A percentile compares a stretch with the other conserved stretches of the same genome.
phyloP scores from a whole-genome alignment of 2,797 vertebrate species.

The Epinephelus awoara region DNA sequence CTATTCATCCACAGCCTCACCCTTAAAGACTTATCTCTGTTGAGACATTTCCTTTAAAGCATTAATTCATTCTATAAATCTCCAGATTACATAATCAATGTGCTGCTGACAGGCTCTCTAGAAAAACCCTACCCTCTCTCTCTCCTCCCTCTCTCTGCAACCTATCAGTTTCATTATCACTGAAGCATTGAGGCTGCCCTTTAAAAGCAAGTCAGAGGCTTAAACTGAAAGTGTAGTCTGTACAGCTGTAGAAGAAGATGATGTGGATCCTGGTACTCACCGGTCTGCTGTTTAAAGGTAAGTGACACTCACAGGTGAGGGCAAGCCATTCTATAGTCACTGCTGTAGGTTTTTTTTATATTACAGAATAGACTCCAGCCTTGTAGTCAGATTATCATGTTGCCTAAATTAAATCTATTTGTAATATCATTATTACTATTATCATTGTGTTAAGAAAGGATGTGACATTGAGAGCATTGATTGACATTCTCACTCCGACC shows the following conservation, averaged over 20 bases:
- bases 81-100: not conserved
- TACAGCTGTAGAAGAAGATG: slow-evolving; percentile 20
- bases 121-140: not conserved
- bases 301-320: not conserved
- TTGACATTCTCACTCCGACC: too few relatives aligned
- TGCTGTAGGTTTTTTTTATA: not conserved
- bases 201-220: accelerated
- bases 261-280: not conserved
- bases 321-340: not conserved
- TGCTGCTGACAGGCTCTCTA: not conserved
- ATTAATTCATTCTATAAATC: not conserved
- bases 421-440: too few relatives aligned
- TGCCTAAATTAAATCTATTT: too few relatives aligned
- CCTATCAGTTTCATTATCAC: not conserved
- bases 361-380: not conserved
- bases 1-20: too few relatives aligned
- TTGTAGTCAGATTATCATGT: not conserved
- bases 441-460: too few relatives aligned
- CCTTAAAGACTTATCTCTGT: too few relatives aligned
- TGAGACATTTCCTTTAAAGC: too few relatives aligned
- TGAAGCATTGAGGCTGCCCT: too few relatives aligned
- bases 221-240: slow-evolving; percentile 29
- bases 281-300: slow-evolving; percentile 49
- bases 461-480: too few relatives aligned
- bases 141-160: accelerated